A percentile compares a stretch with the other conserved stretches of the same genome.
These are phyloP conservation scores for Crotalus helleri DNA, from an alignment of 2,113 vertebrate genomes.

Conservation along the genomic window DNA sequence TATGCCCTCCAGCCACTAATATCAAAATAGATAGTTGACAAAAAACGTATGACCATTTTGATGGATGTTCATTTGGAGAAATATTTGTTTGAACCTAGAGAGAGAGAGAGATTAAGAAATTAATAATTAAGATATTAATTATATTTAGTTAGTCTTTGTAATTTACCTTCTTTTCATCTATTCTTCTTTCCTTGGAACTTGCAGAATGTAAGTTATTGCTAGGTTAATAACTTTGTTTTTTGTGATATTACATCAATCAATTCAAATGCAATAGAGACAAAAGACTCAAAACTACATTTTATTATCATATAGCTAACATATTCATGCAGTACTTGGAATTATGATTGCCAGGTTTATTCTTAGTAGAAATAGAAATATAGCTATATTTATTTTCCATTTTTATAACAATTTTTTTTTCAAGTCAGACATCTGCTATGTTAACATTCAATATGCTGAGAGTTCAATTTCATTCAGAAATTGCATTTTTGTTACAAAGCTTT, in stretches of 20 bases:
- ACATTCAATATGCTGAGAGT: conserved; percentile 53
- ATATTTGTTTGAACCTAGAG: neutral
- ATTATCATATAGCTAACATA: conserved; percentile 35
- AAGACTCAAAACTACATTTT: neutral
- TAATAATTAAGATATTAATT: conserved; percentile 42
- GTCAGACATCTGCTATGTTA: conserved; percentile 56
- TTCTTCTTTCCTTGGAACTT: conserved; percentile 38
- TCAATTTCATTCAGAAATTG: conserved; percentile 49
- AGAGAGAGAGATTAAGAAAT: conserved; percentile 13
- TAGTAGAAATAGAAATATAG: neutral
- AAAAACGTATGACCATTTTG: too few relatives aligned
- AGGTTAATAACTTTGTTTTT: conserved; percentile 56
- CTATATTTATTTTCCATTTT: conserved; percentile 28
- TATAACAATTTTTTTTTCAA: conserved; percentile 20
- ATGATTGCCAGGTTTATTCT: conserved; percentile 15
- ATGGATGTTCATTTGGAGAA: too few relatives aligned
- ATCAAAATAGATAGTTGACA: too few relatives aligned
- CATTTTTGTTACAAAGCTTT: conserved; percentile 41
- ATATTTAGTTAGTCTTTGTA: neutral
- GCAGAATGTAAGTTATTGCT: conserved; percentile 54
- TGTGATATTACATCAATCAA: conserved; percentile 15
- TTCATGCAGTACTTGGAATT: conserved; percentile 31
- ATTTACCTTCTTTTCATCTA: neutral
- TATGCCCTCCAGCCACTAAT: too few relatives aligned
- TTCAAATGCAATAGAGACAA: conserved; percentile 10